Evolutionary conservation across 2,888 invertebrate species (phyloP), one percentile per base, ranked within the genome.

Genomic region (Pharmacophagus antenor): DNA sequence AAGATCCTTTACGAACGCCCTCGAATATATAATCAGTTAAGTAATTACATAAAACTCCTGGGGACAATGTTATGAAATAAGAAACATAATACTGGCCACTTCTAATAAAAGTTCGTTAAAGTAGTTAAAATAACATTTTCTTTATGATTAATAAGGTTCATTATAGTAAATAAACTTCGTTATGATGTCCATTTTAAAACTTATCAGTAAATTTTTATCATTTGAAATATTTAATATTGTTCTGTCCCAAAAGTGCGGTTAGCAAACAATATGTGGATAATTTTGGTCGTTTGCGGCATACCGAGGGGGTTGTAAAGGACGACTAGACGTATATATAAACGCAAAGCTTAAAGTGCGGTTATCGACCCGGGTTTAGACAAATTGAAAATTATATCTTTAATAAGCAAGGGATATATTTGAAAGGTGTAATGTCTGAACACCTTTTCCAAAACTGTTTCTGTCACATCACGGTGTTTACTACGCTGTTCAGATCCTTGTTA

Each of bases 11-110:
- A 7, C 42, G 20, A 54, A 20, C 41, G 20, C 20, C 23, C 20
- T 49, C 2, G 20, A 44, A 27, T 54, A 23, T 27, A 25, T 46
- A 54, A 54, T 54, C 25, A 27, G 54, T 18, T 44, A 54, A 54
- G 54, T 54, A 44, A 54, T 54, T 46, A 46, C n/a, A 17, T 54
- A 27, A 20, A 54, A 54, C 27, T 27, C 44, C 27, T 15, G 54
- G 8, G 25, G 44, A 27, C 42, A 54, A 44, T 46, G 54, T 46
- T 27, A 23, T 17, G 44, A 42, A 54, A 6, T 27, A 54, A 10
- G 1, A 20, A n/a, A 1, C 23, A 22, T 52, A 52, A 25, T 20
- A 21, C 2, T 10, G 44, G 15, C 31, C 10, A 15, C 10, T 31
- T 31, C 15, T 31, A 12, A 10, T 12, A 31, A 10, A 12, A 31